Base-by-base conservation (phyloP, 2,797 vertebrate species). In the Sebastes diaconus region DNA sequence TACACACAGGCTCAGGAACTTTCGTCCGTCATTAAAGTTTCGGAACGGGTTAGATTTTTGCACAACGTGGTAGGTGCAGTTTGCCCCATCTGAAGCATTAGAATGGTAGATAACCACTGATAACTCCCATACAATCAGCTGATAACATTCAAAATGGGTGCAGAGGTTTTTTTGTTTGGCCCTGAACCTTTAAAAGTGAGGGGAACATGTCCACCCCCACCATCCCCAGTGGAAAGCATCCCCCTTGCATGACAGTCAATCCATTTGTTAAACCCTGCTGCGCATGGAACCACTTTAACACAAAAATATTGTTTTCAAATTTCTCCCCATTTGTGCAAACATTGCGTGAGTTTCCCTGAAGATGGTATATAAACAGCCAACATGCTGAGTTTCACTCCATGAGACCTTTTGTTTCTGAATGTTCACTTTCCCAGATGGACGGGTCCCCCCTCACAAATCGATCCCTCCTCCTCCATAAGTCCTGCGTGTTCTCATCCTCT, bases 381-480 rank as follows among this genome's bases (percentile, higher is more conserved):
- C 79, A 87, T 65, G 76, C 54, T 57, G 76, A 77, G 34, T 73
- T 86, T 83, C 5, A 14, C 67, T 87, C 32, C 59, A 16, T 18
- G 14, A 77, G 65, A 55, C 54, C 68, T 91, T 46, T 90, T 80
- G 73, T 80, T 34, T 84, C 77, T 63, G 22, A 79, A 57, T 78
- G 73, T 52, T 87, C 81, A 70, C 77, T 93, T 93, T 90, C 65
- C 83, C 91, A 93, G 88, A 89, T 87, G 89, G 84, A 87, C n/a
- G n/a, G 75, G 75, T 79, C 70, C 77, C 76, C 65, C 69, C 20
- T 72, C 30, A 75, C 54, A 64, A 64, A 87, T 70, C n/a, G 8
- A 77, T 73, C 64, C 68, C 55, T 70, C 74, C 65, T 67, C 75
- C 65, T 67, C 75, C 63, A 27, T 63, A 30, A 83, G 78, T 68